Evolutionary conservation across 2,113 vertebrate genomes (phyloP).

Genomic region (Prietella phreatophila): DNA sequence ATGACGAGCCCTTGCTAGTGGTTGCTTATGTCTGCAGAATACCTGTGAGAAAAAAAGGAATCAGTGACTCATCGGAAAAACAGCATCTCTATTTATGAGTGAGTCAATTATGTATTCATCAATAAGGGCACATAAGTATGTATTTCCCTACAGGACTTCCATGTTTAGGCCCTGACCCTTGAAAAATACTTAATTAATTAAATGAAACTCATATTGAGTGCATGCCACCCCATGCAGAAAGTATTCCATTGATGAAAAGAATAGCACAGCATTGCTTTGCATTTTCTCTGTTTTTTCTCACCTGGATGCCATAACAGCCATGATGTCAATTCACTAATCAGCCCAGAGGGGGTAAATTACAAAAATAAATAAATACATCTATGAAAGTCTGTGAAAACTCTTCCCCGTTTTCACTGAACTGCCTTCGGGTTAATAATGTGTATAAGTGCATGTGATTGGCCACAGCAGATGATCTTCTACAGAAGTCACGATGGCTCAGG

Average conservation of each 20-base stretch:
- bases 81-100: conserved; percentile 33
- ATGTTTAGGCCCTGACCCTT: conserved; percentile 39
- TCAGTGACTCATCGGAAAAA: conserved; percentile 28
- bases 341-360: neutral
- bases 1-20: conserved; percentile 12
- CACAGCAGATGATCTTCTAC: neutral
- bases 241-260: conserved; percentile 41
- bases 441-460: neutral
- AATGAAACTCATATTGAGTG: conserved; percentile 41
- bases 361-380: neutral
- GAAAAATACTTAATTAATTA: conserved; percentile 46
- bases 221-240: conserved; percentile 10
- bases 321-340: neutral
- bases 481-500: neutral
- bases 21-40: conserved; percentile 32
- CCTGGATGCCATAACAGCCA: neutral
- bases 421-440: neutral
- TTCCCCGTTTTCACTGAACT: neutral
- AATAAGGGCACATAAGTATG: conserved; percentile 38
- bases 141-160: neutral
- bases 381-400: neutral
- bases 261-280: neutral
- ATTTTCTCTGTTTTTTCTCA: neutral
- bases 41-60: conserved; percentile 39
- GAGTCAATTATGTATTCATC: conserved; percentile 46